Base-by-base conservation (phyloP, 2,113 vertebrate genomes). In the Andinoacara biseriatus region DNA sequence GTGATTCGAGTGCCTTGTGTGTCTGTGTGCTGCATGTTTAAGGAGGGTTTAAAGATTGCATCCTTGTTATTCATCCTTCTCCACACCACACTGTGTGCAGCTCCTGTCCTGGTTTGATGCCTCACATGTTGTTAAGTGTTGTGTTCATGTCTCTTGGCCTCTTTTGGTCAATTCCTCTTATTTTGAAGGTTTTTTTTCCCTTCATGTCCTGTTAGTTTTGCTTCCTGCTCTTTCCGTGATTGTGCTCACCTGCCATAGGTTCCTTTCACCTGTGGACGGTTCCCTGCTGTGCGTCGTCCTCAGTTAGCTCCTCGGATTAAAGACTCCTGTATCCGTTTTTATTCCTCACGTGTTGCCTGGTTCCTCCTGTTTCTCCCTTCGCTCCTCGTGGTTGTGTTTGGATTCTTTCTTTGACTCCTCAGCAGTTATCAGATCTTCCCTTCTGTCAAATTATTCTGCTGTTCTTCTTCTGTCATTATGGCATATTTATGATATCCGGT, bases 61-160 rank as follows among this genome's bases (percentile, higher is more conserved):
- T 85, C 86, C 76, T 58, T 62, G 11, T 77, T 58, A 26, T 9
- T 65, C 33, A 80, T 65, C 72, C 24, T 33, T 9, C 26, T 33
- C 29, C n/a, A n/a, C 33, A 38, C 3, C 35, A 60, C n/a, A 5
- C 15, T 78, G 77, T 38, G 33, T 43, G 17, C 24, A 63, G 57
- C 57, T n/a, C 14, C 40, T 62, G 29, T 11, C 29, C 58, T 54
- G 29, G 67, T 31, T 5, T 31, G 31, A 31, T 46, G 22, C 24
- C 33, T 63, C 35, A 22, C 1, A 4, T 43, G 11, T 43, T 15
- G 13, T 15, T 14, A 15, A 46, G 43, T 46, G 43, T 46, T 46
- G n/a, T 24, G 0, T 65, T 65, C 46, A 17, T 17, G 15, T 49
- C 38, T 46, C 11, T 43, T 43, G 40, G 40, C 4, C 13, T 43